Evolutionary conservation across 1,140 invertebrate genomes (phyloP).

Genomic region (Apis cerana): DNA sequence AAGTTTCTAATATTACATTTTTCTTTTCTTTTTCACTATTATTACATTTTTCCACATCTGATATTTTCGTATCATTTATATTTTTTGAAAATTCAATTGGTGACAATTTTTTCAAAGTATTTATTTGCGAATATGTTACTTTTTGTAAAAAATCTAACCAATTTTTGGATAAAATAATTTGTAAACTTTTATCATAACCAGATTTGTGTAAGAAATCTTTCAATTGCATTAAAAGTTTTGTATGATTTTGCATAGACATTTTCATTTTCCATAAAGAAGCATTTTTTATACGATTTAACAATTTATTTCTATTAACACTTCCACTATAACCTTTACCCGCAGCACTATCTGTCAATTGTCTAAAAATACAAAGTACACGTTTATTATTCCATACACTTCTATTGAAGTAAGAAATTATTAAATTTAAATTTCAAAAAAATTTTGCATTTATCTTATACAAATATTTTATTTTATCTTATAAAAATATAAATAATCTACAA

Average conservation of each 20-base stretch:
- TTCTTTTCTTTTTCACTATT: neutral
- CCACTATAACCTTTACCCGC: conserved; percentile 67
- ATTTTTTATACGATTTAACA: conserved; percentile 53
- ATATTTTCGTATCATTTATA: neutral
- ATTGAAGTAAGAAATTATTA: neutral
- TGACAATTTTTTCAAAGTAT: conserved; percentile 75
- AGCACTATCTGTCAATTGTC: conserved; percentile 64
- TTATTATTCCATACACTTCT: neutral
- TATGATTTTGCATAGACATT: conserved; percentile 80
- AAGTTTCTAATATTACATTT: conserved; percentile 30
- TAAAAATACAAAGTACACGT: conserved; percentile 46
- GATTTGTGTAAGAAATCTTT: conserved; percentile 80
- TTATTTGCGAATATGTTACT: conserved; percentile 72
- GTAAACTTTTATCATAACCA: conserved; percentile 79
- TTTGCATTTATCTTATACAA: neutral
- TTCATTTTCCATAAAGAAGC: conserved; percentile 62
- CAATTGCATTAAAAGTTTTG: conserved; percentile 80
- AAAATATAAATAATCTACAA: neutral
- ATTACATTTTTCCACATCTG: neutral
- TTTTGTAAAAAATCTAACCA: conserved; percentile 81
- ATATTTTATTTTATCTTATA: too few relatives aligned
- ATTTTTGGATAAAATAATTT: conserved; percentile 81
- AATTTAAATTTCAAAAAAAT: neutral
- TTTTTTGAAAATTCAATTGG: conserved; percentile 54
- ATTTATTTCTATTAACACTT: conserved; percentile 68